phyloP scores from a whole-genome alignment of 2,113 vertebrate genomes.

The Camelus dromedarius region DNA sequence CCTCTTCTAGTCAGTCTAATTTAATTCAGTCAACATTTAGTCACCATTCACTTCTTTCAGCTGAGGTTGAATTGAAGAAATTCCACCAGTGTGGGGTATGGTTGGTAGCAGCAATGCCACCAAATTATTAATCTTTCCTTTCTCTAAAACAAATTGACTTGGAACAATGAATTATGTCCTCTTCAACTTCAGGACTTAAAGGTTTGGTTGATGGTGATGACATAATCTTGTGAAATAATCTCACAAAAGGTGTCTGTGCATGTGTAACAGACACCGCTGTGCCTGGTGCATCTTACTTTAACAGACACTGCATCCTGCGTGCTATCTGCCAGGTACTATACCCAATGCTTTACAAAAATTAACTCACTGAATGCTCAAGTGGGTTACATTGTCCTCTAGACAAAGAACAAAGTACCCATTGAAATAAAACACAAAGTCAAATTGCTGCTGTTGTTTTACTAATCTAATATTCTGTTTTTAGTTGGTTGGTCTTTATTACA shows the following conservation, averaged over 20 bases:
- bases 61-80: neutral
- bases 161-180: neutral
- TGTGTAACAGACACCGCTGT: neutral
- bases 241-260: neutral
- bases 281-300: neutral
- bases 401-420: slow-evolving; percentile 81
- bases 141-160: neutral
- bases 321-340: neutral
- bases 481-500: slow-evolving; percentile 58
- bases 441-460: slow-evolving; percentile 44
- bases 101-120: neutral
- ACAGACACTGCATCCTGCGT: neutral
- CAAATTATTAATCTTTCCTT: neutral
- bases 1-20: neutral
- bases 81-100: neutral
- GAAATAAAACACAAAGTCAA: slow-evolving; percentile 79
- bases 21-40: neutral
- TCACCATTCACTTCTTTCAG: neutral
- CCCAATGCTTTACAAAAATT: neutral
- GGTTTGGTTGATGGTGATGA: neutral
- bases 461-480: slow-evolving; percentile 74
- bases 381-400: slow-evolving; percentile 61
- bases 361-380: neutral
- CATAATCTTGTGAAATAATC: neutral
- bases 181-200: neutral